Conservation (phyloP, 2,113 vertebrate species). For the Percina caprodes region DNA sequence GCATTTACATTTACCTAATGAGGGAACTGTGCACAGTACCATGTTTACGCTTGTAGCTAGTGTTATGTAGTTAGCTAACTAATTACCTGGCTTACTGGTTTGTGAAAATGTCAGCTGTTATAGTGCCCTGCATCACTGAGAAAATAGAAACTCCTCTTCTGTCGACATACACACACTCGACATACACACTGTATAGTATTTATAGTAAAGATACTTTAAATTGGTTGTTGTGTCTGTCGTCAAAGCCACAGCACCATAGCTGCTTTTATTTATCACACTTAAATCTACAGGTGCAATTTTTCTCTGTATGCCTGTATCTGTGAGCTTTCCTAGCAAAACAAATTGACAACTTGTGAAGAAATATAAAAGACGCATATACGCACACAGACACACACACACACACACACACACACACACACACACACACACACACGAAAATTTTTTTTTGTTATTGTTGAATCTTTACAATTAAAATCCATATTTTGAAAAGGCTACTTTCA, state of each 20-base stretch:
- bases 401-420: not conserved
- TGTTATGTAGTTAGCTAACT: slow-evolving; percentile 71
- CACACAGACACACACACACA: not conserved
- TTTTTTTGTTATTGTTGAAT: slow-evolving; percentile 13
- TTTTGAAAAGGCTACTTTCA: slow-evolving; percentile 32
- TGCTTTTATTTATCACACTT: slow-evolving; percentile 54
- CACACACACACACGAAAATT: slow-evolving; percentile 4
- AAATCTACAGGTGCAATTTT: slow-evolving; percentile 48
- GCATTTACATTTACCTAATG: slow-evolving; percentile 76
- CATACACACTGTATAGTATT: not conserved
- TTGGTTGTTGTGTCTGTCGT: slow-evolving; percentile 41
- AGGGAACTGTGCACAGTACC: slow-evolving; percentile 56
- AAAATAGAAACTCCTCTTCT: slow-evolving; percentile 46
- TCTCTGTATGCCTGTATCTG: slow-evolving; percentile 7
- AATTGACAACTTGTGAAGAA: slow-evolving; percentile 49
- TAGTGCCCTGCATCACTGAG: slow-evolving; percentile 42
- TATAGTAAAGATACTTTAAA: slow-evolving; percentile 33
- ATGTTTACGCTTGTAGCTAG: slow-evolving; percentile 75
- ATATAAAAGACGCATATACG: slow-evolving; percentile 15
- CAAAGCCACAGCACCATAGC: slow-evolving; percentile 20
- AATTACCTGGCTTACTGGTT: slow-evolving; percentile 81
- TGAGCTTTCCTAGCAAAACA: slow-evolving; percentile 36
- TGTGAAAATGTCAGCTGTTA: slow-evolving; percentile 80
- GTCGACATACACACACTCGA: slow-evolving; percentile 8
- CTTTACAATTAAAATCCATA: slow-evolving; percentile 36